phyloP scores from a whole-genome alignment of 2,113 vertebrate species.

The Neogale vison region DNA sequence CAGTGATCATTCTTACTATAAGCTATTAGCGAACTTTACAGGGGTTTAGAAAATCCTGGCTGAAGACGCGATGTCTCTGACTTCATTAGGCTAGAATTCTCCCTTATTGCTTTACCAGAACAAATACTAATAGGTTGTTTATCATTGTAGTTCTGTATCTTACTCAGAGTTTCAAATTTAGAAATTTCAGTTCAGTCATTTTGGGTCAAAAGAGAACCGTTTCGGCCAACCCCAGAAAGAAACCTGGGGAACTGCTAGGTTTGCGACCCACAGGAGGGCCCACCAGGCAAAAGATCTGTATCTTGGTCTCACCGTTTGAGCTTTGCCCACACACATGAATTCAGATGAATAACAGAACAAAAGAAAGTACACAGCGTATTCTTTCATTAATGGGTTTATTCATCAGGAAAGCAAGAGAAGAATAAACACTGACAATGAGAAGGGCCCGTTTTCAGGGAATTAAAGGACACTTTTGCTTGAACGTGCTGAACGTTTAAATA shows the following conservation, averaged over 20 bases:
- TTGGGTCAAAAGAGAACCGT: neutral
- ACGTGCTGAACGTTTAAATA: conserved; percentile 17
- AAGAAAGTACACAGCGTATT: neutral
- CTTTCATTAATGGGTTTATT: conserved; percentile 6
- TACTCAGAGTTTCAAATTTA: neutral
- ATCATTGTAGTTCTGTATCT: neutral
- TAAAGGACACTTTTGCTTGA: conserved; percentile 18
- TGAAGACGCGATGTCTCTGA: neutral
- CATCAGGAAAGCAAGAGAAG: conserved; percentile 49
- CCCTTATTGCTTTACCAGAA: neutral
- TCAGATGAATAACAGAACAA: neutral
- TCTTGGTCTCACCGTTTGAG: neutral
- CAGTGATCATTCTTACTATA: neutral
- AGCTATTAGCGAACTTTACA: neutral
- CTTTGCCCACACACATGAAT: conserved; percentile 33
- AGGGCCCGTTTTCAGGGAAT: conserved; percentile 31
- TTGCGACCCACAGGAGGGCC: neutral
- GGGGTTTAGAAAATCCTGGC: neutral
- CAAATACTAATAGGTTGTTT: neutral
- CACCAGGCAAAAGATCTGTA: neutral
- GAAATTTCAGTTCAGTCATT: neutral
- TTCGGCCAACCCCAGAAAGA: neutral
- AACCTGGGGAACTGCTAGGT: neutral
- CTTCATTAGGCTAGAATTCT: neutral
- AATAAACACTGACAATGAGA: conserved; percentile 15